Conservation (phyloP, 2,113 vertebrate species). For the Tupaia chinensis region DNA sequence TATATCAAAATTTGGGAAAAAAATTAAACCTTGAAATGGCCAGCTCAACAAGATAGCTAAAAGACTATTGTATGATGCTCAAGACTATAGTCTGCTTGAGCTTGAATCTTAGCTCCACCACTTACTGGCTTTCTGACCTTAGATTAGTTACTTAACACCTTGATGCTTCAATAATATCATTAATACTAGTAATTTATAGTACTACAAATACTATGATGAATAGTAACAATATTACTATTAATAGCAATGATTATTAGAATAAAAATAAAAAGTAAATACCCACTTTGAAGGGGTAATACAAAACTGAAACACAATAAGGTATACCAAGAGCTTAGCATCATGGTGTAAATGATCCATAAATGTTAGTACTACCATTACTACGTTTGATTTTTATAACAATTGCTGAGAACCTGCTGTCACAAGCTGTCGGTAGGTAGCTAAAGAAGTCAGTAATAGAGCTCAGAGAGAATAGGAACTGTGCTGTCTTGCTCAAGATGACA, state of each 20-base stretch:
- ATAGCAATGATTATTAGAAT: background rate
- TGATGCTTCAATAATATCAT: background rate
- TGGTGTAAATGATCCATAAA: background rate
- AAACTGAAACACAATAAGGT: background rate
- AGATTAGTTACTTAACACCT: background rate
- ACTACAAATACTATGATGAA: too few species aligned
- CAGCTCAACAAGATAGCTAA: background rate
- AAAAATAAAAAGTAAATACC: background rate
- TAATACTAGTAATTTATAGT: too few species aligned
- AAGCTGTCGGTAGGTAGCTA: background rate
- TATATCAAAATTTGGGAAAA: too few species aligned
- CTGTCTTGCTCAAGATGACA: background rate
- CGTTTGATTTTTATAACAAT: background rate
- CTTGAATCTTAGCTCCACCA: background rate
- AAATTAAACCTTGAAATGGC: too few species aligned
- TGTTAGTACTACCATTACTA: accelerated
- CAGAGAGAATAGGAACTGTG: background rate
- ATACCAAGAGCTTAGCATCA: background rate
- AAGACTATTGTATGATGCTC: accelerated
- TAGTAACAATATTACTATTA: background rate
- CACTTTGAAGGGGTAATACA: background rate
- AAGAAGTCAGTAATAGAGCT: accelerated
- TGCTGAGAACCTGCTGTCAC: too few species aligned
- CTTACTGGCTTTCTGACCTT: background rate
- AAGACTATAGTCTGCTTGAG: too few species aligned